Conservation (phyloP, 2,797 vertebrate species). For the Streptopelia turtur region DNA sequence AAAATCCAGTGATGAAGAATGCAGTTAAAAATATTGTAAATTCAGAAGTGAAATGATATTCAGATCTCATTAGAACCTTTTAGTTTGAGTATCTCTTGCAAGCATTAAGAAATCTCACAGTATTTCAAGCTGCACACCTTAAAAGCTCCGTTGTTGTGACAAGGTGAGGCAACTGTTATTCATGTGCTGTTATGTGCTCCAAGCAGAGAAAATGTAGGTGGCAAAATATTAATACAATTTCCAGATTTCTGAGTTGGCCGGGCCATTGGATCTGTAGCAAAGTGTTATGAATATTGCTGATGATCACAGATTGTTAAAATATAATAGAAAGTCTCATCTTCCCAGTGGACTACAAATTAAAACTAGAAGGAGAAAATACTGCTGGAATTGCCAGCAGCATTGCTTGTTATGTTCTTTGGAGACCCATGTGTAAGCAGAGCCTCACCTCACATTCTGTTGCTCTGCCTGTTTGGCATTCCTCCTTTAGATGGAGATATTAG, state of each 20-base stretch:
- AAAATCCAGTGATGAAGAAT: not conserved
- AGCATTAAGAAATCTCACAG: not conserved
- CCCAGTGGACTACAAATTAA: not conserved
- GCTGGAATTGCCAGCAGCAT: not conserved
- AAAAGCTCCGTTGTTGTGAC: not conserved
- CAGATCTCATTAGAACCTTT: rapidly evolving
- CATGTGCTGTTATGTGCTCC: rapidly evolving
- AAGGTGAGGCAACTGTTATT: not conserved
- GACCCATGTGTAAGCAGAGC: not conserved
- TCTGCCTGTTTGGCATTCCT: not conserved
- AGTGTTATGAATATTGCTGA: not conserved
- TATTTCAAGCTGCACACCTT: not conserved
- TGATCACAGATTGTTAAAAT: not conserved
- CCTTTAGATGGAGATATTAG: not conserved
- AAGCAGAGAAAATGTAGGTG: not conserved
- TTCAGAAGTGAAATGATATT: not conserved
- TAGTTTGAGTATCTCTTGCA: not conserved
- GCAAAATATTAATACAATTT: not conserved
- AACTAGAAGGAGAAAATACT: not conserved
- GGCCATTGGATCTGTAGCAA: not conserved
- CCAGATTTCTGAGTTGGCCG: not conserved
- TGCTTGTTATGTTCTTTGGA: not conserved
- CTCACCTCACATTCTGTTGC: not conserved
- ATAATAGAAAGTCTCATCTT: not conserved
- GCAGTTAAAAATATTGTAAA: not conserved